phyloP scores from a whole-genome alignment of 2,113 vertebrate species.

The Cyprinus carpio region DNA sequence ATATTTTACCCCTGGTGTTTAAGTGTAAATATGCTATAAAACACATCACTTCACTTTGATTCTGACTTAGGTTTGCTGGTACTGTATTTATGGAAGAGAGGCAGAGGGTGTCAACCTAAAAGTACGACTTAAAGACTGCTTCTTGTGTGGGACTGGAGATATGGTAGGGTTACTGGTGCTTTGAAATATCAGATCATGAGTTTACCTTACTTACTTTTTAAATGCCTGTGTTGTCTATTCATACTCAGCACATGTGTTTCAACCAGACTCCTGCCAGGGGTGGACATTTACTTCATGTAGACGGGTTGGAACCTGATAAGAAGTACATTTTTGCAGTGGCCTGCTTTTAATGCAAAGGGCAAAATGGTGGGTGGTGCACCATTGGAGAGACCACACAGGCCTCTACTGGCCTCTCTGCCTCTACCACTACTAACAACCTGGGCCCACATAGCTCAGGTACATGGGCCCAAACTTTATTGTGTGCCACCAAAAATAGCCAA shows the following conservation, averaged over 20 bases:
- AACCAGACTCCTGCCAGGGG: slow-evolving; percentile 82
- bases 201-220: background rate
- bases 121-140: slow-evolving; percentile 84
- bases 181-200: background rate
- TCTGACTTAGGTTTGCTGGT: slow-evolving; percentile 83
- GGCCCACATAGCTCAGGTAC: slow-evolving; percentile 86
- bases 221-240: background rate
- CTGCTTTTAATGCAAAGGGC: slow-evolving; percentile 84
- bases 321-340: slow-evolving; percentile 92
- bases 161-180: slow-evolving; percentile 72
- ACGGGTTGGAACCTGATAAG: slow-evolving; percentile 85
- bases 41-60: background rate
- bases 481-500: background rate
- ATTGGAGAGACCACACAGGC: slow-evolving; percentile 83
- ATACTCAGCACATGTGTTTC: slow-evolving; percentile 11
- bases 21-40: background rate
- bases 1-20: background rate
- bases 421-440: slow-evolving; percentile 81
- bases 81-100: slow-evolving; percentile 81
- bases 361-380: slow-evolving; percentile 80
- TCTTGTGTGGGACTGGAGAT: slow-evolving; percentile 83
- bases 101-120: slow-evolving; percentile 79
- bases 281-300: slow-evolving; percentile 78
- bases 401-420: slow-evolving; percentile 84
- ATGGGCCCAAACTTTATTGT: background rate